Evolutionary conservation across 2,888 invertebrate genomes (phyloP), one percentile per base, ranked within the genome.

Genomic region (Philhelius pedissequus): DNA sequence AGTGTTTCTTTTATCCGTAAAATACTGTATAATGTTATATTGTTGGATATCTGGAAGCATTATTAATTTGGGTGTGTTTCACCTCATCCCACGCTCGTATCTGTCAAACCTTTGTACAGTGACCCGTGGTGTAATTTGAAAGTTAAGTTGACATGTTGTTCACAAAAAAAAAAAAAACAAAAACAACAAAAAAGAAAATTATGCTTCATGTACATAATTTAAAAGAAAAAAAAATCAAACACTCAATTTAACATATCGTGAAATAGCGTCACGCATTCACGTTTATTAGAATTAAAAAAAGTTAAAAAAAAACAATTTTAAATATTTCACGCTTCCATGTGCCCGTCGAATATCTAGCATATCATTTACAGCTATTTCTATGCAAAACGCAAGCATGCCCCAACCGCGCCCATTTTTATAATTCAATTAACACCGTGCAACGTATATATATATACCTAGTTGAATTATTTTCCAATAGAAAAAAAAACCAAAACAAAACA

Each of bases 361-460:
- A 76, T 73, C 56, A 50, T 64, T 62, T 74, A 64, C 74, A 74
- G 43, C 58, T 48, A 69, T 58, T 62, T 40, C 11, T 43, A 69
- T 78, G 48, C 69, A 74, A 78, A 81, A 68, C 38, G 54, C 62
- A 64, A 68, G 45, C 62, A 64, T 69, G 62, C 60, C 64, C 69
- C 64, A 74, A 74, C 78, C 83, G 77, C 83, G 78, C 83, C 83
- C 78, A 83, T 69, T 62, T 43, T 64, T 68, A 78, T 75, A 66
- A 78, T 74, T 83, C 78, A 83, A 83, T 78, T 83, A 83, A 83
- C 83, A 75, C 78, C 64, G 30, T 48, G 38, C 18, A 64, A 48
- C 20, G 32, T 64, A 64, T 18, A n/a, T n/a, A n/a, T n/a, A n/a
- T n/a, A n/a, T n/a, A n/a, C n/a, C n/a, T n/a, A 71, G 58, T 52